phyloP scores from a whole-genome alignment of 2,113 vertebrate genomes.

The Ploceus nigricollis region DNA sequence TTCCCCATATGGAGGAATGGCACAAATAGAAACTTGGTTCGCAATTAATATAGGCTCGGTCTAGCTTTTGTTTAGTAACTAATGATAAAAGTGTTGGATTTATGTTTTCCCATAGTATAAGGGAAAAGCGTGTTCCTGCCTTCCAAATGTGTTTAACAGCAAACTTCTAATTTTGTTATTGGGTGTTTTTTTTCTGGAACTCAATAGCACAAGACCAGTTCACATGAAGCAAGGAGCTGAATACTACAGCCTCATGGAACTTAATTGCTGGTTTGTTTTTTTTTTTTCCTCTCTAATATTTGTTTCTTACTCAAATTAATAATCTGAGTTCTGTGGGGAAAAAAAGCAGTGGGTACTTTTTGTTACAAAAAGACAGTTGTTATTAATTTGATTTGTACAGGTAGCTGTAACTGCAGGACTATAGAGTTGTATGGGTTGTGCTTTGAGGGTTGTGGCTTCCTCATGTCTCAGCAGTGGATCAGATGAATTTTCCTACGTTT shows the following conservation, averaged over 20 bases:
- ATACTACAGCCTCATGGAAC: not conserved
- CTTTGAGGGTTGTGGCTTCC: not conserved
- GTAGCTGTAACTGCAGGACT: not conserved
- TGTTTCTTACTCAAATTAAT: not conserved
- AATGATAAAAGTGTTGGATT: not conserved
- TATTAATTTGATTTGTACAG: not conserved
- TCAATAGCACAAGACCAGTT: not conserved
- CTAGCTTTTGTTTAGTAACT: not conserved
- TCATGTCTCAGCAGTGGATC: not conserved
- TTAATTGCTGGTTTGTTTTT: not conserved
- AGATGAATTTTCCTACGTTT: not conserved
- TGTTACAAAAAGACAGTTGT: not conserved
- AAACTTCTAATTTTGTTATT: not conserved
- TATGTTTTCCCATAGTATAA: not conserved
- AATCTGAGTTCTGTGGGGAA: not conserved
- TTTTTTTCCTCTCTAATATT: not conserved
- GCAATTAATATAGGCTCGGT: not conserved
- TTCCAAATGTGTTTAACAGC: not conserved
- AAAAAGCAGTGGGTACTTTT: not conserved
- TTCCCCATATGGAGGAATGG: not conserved
- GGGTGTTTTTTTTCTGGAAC: not conserved
- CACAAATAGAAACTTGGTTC: not conserved
- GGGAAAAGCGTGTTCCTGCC: not conserved
- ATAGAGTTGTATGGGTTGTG: rapidly evolving
- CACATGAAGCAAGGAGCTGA: not conserved